phyloP scores from a whole-genome alignment of 2,797 vertebrate species.

The Rhadinocentrus ornatus region DNA sequence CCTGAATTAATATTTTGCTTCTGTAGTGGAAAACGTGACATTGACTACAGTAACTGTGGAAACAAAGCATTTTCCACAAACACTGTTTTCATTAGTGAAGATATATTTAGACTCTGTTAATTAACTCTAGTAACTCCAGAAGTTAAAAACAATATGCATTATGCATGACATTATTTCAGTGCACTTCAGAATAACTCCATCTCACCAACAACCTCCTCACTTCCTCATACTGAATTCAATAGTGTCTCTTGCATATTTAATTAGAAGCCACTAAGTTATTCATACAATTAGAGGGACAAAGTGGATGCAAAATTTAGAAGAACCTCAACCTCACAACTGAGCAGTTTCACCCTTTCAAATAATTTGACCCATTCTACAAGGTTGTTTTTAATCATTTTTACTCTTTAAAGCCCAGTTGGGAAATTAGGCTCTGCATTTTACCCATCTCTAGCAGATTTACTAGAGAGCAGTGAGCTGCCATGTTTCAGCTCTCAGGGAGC shows the following conservation, averaged over 20 bases:
- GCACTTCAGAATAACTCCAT: slow-evolving; percentile 23
- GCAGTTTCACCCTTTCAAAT: not conserved
- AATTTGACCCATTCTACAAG: not conserved
- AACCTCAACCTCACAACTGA: not conserved
- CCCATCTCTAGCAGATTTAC: no score
- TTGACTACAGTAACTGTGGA: not conserved
- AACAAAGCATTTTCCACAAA: not conserved
- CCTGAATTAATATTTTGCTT: not conserved
- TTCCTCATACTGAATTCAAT: slow-evolving; percentile 35
- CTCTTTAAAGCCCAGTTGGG: no score
- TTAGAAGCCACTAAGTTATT: slow-evolving; percentile 45
- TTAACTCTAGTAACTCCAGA: slow-evolving; percentile 3
- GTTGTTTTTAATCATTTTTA: not conserved
- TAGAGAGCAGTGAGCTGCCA: no score
- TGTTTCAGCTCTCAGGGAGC: no score
- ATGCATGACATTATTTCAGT: slow-evolving; percentile 30
- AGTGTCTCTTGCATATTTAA: slow-evolving; percentile 51
- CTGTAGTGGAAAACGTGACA: slow-evolving; percentile 4
- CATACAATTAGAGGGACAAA: slow-evolving; percentile 37
- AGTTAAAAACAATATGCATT: slow-evolving; percentile 36
- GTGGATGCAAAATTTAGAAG: slow-evolving; percentile 5
- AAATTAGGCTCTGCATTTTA: no score
- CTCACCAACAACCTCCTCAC: slow-evolving; percentile 12
- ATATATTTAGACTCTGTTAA: slow-evolving; percentile 2
- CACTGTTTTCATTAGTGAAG: not conserved